These are phyloP conservation scores for Amphiprion clarkii DNA, from an alignment of 2,797 vertebrate species.

Conservation along the genomic window DNA sequence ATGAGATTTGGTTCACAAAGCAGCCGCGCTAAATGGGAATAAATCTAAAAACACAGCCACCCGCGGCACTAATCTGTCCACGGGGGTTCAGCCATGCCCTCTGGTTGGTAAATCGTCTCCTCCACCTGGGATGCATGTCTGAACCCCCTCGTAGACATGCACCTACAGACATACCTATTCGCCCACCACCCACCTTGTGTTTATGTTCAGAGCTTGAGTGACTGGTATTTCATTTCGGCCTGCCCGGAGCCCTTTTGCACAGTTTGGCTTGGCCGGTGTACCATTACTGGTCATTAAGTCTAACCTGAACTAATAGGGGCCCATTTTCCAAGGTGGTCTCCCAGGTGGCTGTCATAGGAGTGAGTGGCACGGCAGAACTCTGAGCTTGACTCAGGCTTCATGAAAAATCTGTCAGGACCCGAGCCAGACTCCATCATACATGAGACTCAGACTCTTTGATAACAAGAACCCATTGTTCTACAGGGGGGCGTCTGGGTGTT, in stretches of 20 bases:
- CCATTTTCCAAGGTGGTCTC: constrained; percentile 85
- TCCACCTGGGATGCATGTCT: constrained; percentile 57
- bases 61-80: constrained; percentile 55
- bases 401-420: constrained; percentile 62
- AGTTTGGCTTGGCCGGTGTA: constrained; percentile 80
- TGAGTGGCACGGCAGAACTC: constrained; percentile 69
- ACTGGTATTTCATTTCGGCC: constrained; percentile 83
- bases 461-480: constrained; percentile 82
- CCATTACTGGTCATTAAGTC: constrained; percentile 86
- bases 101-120: constrained; percentile 36
- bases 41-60: constrained; percentile 56
- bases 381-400: constrained; percentile 46
- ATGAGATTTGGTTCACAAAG: constrained; percentile 78
- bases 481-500: constrained; percentile 47
- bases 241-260: constrained; percentile 70
- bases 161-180: constrained; percentile 67
- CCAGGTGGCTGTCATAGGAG: constrained; percentile 79
- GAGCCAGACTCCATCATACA: constrained; percentile 61
- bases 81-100: constrained; percentile 53
- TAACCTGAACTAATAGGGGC: constrained; percentile 85
- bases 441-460: constrained; percentile 43
- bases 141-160: constrained; percentile 36
- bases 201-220: constrained; percentile 83
- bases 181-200: constrained; percentile 77
- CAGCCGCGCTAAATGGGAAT: constrained; percentile 58